These are phyloP conservation scores for Campylorhamphus procurvoides DNA, from an alignment of 2,113 vertebrate genomes.

Conservation along the genomic window DNA sequence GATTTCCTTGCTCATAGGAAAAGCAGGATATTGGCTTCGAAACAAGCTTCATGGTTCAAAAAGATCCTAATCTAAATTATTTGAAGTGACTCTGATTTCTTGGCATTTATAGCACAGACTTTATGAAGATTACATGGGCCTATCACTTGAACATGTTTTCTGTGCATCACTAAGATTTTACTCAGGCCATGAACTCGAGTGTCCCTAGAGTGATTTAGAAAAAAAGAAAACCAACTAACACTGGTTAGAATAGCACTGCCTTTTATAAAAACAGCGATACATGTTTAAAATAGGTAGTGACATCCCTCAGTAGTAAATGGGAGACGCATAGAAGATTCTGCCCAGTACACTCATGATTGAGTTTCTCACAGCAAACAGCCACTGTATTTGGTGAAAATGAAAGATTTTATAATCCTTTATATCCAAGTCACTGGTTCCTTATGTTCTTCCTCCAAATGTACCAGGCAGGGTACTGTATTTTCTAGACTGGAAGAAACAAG, in stretches of 20 bases:
- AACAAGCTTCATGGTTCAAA: constrained; percentile 30
- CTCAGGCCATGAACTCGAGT: background rate
- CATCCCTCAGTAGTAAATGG: background rate
- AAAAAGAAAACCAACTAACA: background rate
- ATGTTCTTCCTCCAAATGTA: background rate
- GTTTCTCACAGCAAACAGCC: background rate
- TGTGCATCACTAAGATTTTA: background rate
- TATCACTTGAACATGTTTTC: background rate
- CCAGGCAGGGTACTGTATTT: background rate
- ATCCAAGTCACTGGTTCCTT: background rate
- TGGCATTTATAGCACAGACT: background rate
- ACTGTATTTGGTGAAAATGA: background rate
- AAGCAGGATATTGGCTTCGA: constrained; percentile 26
- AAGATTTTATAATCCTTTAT: background rate
- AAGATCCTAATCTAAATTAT: background rate
- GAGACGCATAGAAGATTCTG: background rate
- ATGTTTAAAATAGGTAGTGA: background rate
- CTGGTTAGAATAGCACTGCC: background rate
- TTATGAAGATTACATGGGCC: background rate
- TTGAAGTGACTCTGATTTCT: constrained; percentile 18
- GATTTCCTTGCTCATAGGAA: constrained; percentile 30
- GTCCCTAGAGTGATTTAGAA: background rate
- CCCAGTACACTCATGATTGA: background rate
- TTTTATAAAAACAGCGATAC: background rate
- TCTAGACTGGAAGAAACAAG: background rate